Evolutionary conservation across 2,797 vertebrate species (phyloP), one percentile per base, ranked within the genome.

Genomic region (Potorous gilbertii): DNA sequence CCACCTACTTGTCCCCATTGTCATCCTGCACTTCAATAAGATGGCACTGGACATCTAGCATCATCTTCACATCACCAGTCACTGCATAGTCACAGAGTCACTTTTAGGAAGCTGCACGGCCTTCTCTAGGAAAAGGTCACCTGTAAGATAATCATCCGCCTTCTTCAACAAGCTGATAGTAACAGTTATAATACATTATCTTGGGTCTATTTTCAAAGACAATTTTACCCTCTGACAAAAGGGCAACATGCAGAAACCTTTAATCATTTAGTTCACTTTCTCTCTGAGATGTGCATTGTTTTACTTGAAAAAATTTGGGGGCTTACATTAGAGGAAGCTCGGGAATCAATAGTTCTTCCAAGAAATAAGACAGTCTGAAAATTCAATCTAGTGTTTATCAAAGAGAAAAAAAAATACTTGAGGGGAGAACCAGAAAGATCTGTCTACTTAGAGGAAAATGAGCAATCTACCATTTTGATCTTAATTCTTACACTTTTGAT

Each of bases 1-100:
- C 87, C 34, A 98, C 99, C 98, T 97, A 99, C 99, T 99, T 99
- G 98, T 99, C 99, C 95, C 99, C 99, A 0, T 99, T 99, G 56
- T 99, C 99, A n/a, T 99, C 99, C 98, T 99, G 99, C 1, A 98
- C 98, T 0, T 98, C 96, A 52, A 99, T 99, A 91, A 99, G 99
- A 92, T 99, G 99, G 95, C 99, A 98, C 98, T 99, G 99, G 92
- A 98, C 99, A 6, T 99, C 99, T 97, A 99, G 96, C 81, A 99
- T 98, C 98, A 98, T 99, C 91, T 99, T 99, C 1, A 99, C 98
- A 0, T 99, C 99, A 40, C 99, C 99, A 0, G 99, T 99, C 0
- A 99, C 96, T 0, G 99, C 99, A 0, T 99, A 99, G 95, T 99
- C 99, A 3, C 99, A 99, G n/a, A n/a, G 21, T 99, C 99, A 46